Conservation (phyloP, 2,797 vertebrate genomes). For the Helostoma temminkii region DNA sequence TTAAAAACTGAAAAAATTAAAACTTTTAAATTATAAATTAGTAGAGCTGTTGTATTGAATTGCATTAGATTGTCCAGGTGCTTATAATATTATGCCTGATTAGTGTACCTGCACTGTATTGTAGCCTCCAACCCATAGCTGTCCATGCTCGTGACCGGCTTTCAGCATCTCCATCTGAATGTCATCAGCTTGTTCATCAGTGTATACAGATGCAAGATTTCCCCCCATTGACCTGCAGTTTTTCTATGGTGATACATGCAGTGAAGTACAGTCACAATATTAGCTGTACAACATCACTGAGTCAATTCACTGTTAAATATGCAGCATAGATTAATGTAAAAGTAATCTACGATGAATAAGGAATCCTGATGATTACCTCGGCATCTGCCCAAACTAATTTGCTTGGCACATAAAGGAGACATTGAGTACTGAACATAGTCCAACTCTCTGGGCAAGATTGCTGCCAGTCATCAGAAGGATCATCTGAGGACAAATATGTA, state of each 20-base stretch:
- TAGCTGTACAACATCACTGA: not conserved
- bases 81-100: too few species aligned
- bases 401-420: constrained; percentile 3
- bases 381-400: not conserved
- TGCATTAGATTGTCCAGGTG: not conserved
- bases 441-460: not conserved
- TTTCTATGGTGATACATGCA: not conserved
- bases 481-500: too few species aligned
- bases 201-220: not conserved
- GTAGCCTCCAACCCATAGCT: constrained; percentile 14
- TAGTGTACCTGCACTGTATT: too few species aligned
- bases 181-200: fast-evolving
- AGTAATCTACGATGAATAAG: too few species aligned
- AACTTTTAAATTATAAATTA: too few species aligned
- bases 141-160: not conserved
- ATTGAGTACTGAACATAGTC: not conserved
- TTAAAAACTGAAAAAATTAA: too few species aligned
- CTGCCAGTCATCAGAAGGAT: too few species aligned
- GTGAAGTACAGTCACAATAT: too few species aligned
- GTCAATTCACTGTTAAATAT: too few species aligned
- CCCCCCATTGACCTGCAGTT: not conserved
- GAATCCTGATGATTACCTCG: not conserved
- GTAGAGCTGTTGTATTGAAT: too few species aligned
- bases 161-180: not conserved
- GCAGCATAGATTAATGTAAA: too few species aligned